A percentile compares a stretch with the other conserved stretches of the same genome.
These are phyloP conservation scores for Agapostemon virescens DNA, from an alignment of 2,888 invertebrate genomes.

Conservation along the genomic window DNA sequence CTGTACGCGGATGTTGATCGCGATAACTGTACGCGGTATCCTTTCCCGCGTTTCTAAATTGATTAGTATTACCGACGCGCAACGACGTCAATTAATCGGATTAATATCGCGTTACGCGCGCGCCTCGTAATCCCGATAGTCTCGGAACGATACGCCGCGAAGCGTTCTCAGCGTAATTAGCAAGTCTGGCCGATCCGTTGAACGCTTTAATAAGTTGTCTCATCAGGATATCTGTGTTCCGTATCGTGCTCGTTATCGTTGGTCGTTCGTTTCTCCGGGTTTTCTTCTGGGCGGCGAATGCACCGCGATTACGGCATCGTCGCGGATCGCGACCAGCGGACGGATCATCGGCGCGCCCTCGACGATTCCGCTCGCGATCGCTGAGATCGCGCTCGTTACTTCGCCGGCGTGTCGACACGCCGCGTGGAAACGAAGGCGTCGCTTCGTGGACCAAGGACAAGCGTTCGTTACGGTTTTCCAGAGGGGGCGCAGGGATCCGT, in stretches of 20 bases:
- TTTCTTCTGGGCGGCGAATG: background rate
- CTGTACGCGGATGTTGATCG: background rate
- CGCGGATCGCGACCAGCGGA: background rate
- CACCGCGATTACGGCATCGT: background rate
- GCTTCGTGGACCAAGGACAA: slow-evolving; percentile 26
- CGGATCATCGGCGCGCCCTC: background rate
- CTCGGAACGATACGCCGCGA: slow-evolving; percentile 11
- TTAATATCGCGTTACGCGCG: slow-evolving; percentile 12
- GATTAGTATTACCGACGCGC: slow-evolving; percentile 5
- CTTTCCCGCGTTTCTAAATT: background rate
- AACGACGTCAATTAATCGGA: slow-evolving; percentile 10
- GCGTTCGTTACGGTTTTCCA: slow-evolving; percentile 40
- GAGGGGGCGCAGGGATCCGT: slow-evolving; percentile 7
- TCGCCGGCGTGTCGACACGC: no score
- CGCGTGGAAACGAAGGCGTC: background rate
- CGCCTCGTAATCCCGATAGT: background rate
- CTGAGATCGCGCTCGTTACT: background rate
- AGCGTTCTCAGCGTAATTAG: slow-evolving; percentile 9
- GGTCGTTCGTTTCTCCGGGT: background rate
- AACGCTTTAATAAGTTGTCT: slow-evolving; percentile 24
- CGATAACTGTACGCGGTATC: background rate
- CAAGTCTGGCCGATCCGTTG: background rate
- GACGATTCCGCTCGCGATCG: background rate
- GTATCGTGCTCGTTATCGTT: background rate
- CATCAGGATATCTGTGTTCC: background rate